phyloP scores from a whole-genome alignment of 2,888 invertebrate species.

The Acrobeloides nanus region DNA sequence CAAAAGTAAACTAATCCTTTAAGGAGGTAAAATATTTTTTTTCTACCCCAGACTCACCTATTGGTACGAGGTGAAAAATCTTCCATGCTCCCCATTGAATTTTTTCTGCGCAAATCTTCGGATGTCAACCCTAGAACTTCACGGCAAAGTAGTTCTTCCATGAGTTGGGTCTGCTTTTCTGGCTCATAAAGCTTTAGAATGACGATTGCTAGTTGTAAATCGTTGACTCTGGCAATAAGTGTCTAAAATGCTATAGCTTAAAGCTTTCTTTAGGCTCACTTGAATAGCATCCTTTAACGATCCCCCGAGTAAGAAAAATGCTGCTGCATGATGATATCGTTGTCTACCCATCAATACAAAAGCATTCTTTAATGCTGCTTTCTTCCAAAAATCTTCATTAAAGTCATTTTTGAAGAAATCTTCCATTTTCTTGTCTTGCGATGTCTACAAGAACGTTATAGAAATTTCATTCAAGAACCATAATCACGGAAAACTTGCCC shows the following conservation, averaged over 20 bases:
- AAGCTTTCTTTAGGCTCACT: conserved; percentile 57
- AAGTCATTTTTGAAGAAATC: conserved; percentile 91
- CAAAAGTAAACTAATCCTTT: too few relatives aligned
- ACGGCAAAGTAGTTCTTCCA: conserved; percentile 27
- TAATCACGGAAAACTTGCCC: too few relatives aligned
- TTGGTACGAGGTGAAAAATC: too few relatives aligned
- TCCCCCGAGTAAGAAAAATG: conserved; percentile 90
- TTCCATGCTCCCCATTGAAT: too few relatives aligned
- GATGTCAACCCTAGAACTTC: conserved; percentile 41
- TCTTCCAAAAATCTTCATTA: conserved; percentile 82
- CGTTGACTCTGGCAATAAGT: conserved; percentile 79
- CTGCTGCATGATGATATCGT: conserved; percentile 91
- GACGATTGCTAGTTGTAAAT: conserved; percentile 88
- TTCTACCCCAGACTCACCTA: too few relatives aligned
- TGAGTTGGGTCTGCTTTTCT: conserved; percentile 61
- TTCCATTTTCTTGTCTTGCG: conserved; percentile 82
- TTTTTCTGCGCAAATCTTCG: conserved; percentile 35
- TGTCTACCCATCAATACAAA: conserved; percentile 90
- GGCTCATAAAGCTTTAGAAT: conserved; percentile 77
- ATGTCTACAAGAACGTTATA: conserved; percentile 65
- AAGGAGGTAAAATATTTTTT: too few relatives aligned
- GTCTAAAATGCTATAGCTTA: conserved; percentile 60
- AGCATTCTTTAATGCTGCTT: conserved; percentile 94
- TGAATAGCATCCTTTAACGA: conserved; percentile 89
- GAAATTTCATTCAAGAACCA: conserved; percentile 7